Base-by-base conservation (phyloP, 2,113 vertebrate genomes). In the Pardalotus punctatus region DNA sequence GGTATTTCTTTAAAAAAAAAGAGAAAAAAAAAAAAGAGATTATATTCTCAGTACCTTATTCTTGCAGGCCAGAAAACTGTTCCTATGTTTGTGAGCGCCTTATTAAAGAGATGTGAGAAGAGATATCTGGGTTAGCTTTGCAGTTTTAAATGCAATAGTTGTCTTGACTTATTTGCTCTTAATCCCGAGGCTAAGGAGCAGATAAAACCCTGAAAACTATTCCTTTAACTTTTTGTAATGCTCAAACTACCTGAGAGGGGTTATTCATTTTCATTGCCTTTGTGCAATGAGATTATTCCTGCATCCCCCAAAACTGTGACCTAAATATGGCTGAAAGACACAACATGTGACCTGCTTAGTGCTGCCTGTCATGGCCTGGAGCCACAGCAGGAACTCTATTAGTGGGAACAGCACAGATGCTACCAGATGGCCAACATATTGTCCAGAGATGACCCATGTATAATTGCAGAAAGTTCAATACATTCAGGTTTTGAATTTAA, bases 271-370 rank as follows among this genome's bases (percentile, higher is more conserved):
- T 97, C 97, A 86, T 98, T 98, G 98, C 98, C 97, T 98, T 98
- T 98, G 97, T 98, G 98, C 96, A 98, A 98, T 95, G 97, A 98
- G 97, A 97, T 97, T 97, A 97, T 97, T 98, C 97, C 96, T 97
- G 97, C 98, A 98, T 96, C 97, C 94, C 96, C 96, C 94, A 93
- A 98, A 98, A 98, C 98, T 98, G 98, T 99, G 99, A 99, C 99
- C 99, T 99, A 99, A 99, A 99, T 99, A 99, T 99, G 98, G 99
- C 98, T 99, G 98, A 99, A 99, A 99, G 98, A 99, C 97, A 98
- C 98, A 99, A 98, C 98, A 98, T 99, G 99, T 99, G 99, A 99
- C 99, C 99, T 98, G 99, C 98, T 98, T 98, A 98, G 98, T 96
- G 97, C 97, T 98, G 97, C 97, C 93, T 97, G 97, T 97, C 92